Conservation (phyloP, 2,113 vertebrate genomes). For the Crotalus helleri region DNA sequence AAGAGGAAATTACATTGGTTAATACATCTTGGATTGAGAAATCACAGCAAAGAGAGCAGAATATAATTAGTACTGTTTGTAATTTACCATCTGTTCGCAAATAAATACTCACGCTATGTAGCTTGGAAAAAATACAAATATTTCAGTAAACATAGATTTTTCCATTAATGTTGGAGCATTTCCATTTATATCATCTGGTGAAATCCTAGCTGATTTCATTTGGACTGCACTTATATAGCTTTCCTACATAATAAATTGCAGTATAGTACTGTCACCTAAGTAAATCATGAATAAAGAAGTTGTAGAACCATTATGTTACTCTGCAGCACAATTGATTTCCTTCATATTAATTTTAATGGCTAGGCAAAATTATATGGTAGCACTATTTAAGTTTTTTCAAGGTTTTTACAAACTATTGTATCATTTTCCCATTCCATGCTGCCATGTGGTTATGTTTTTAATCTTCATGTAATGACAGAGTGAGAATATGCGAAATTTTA, state of each 20-base stretch:
- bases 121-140: background rate
- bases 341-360: background rate
- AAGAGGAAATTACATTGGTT: background rate
- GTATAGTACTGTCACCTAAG: background rate
- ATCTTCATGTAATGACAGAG: background rate
- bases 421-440: background rate
- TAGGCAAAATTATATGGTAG: background rate
- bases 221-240: background rate
- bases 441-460: background rate
- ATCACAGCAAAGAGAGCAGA: background rate
- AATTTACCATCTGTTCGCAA: background rate
- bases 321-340: background rate
- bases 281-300: background rate
- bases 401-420: background rate
- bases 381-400: background rate
- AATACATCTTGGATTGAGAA: background rate
- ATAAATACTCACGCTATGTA: background rate
- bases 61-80: background rate
- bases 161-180: background rate
- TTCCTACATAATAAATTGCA: background rate
- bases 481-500: background rate
- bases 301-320: background rate
- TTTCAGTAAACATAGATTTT: background rate
- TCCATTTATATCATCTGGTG: background rate
- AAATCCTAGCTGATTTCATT: background rate